Evolutionary conservation across 2,797 vertebrate species (phyloP), one percentile per base, ranked within the genome.

Genomic region (Tragopan temminckii): DNA sequence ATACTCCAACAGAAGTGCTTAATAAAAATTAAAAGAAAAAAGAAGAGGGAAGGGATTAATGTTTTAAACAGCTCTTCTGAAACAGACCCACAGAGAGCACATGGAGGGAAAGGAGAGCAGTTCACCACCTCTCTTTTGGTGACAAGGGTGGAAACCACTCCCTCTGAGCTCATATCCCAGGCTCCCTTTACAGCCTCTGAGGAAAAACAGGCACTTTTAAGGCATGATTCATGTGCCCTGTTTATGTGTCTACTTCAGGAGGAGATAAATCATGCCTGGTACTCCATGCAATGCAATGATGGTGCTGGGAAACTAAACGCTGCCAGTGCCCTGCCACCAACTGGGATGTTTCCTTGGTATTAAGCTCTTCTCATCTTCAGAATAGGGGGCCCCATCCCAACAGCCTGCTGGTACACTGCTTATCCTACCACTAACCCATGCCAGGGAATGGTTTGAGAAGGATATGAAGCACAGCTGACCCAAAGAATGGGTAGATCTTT

Each of bases 141-240:
- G 89, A 42, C 69, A 27, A n/a, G 80, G 18, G 31, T 38, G 72
- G 72, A 52, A 40, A 63, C 91, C 82, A 4, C 94, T 91, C 93
- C 91, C 93, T 6, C 76, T 91, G 93, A 95, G 82, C 93, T 95
- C 94, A 95, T 71, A 43, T 13, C 95, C 91, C 94, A 38, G 53
- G 50, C 84, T 96, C 84, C 85, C 93, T 91, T 91, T 78, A 78
- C 13, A 76, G 93, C 62, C 11, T 2, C 69, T 20, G 82, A 58
- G 82, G 77, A 81, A 91, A 91, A 90, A 71, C 80, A 90, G 94
- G 93, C 90, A 58, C 91, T 96, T 96, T 75, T 85, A 93, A 90
- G 95, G 95, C 79, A 85, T 95, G 95, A 95, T 96, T 95, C 94
- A 95, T 21, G 90, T 58, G 77, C 90, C 67, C 88, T 89, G 94